phyloP scores from a whole-genome alignment of 2,113 vertebrate genomes.

The Zosterops borbonicus region DNA sequence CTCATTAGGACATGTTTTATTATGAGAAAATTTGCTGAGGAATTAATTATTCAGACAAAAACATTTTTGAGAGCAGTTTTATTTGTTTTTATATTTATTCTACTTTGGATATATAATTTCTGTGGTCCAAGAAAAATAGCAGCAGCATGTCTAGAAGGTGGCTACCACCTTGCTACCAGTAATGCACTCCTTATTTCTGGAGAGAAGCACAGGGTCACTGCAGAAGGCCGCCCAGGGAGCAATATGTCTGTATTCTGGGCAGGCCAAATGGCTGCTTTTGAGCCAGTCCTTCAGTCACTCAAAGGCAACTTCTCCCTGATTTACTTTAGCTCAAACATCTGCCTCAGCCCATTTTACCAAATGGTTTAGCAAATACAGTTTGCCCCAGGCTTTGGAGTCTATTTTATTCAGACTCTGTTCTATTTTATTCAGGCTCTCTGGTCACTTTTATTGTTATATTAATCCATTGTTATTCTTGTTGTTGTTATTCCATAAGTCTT shows the following conservation, averaged over 20 bases:
- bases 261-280: neutral
- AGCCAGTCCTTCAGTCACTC: neutral
- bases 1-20: slow-evolving; percentile 69
- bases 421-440: neutral
- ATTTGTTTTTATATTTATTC: slow-evolving; percentile 9
- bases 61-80: neutral
- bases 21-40: slow-evolving; percentile 50
- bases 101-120: neutral
- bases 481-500: neutral
- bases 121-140: neutral
- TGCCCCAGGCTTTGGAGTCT: neutral
- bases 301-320: neutral
- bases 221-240: neutral
- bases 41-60: slow-evolving; percentile 63
- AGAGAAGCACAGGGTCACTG: neutral
- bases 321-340: neutral
- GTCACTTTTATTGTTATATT: neutral
- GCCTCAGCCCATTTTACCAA: neutral
- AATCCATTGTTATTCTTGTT: neutral
- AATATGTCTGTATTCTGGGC: neutral
- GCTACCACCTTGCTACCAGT: neutral
- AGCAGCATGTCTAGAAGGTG: neutral
- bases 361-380: neutral
- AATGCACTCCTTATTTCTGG: neutral
- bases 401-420: neutral